phyloP scores from a whole-genome alignment of 2,888 invertebrate species.

The Phragmatobia fuliginosa region DNA sequence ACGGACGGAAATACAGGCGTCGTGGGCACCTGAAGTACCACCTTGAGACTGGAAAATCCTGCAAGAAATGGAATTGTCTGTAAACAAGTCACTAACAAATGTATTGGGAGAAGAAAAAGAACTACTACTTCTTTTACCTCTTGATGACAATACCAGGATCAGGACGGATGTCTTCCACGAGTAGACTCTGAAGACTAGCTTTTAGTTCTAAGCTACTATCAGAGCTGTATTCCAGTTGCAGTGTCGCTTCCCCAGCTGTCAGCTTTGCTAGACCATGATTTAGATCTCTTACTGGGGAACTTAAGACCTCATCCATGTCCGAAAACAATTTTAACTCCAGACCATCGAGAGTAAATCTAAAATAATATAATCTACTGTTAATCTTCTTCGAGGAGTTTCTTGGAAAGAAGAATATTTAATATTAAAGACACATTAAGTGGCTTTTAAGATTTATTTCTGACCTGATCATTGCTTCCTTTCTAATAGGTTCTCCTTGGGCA shows the following conservation, averaged over 20 bases:
- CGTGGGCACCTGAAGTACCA: constrained; percentile 86
- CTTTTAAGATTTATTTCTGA: background rate
- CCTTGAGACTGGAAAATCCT: constrained; percentile 90
- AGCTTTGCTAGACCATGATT: constrained; percentile 90
- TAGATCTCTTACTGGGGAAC: constrained; percentile 91
- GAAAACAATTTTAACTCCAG: constrained; percentile 90
- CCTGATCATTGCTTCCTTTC: constrained; percentile 86
- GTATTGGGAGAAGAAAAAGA: background rate
- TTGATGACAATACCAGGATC: constrained; percentile 87
- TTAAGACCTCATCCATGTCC: constrained; percentile 91
- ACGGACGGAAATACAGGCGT: constrained; percentile 84
- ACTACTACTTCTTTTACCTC: constrained; percentile 73
- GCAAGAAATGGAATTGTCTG: constrained; percentile 10
- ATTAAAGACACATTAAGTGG: background rate
- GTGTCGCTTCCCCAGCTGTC: constrained; percentile 89
- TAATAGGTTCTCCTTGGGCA: constrained; percentile 88
- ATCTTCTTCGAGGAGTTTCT: background rate
- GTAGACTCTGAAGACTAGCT: constrained; percentile 89
- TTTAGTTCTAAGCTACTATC: constrained; percentile 90
- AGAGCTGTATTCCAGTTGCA: constrained; percentile 88
- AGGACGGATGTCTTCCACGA: constrained; percentile 91
- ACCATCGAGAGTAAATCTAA: constrained; percentile 89
- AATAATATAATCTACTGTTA: background rate
- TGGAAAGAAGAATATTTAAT: background rate
- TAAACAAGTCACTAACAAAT: background rate